These are phyloP conservation scores for Malacosoma neustria DNA, from an alignment of 2,888 invertebrate genomes.

Conservation along the genomic window DNA sequence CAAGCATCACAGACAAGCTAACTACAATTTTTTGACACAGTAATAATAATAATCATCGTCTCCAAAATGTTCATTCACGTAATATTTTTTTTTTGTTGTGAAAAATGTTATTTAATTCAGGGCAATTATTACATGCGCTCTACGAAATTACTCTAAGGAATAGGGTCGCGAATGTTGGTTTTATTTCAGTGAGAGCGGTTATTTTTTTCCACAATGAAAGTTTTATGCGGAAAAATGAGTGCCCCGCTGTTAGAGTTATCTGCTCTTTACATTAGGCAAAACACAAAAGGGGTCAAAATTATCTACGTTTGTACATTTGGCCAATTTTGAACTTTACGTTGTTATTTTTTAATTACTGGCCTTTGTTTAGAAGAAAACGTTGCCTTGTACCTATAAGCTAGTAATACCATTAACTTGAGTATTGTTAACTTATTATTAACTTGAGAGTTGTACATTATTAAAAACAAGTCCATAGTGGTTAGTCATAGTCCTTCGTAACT, in stretches of 20 bases:
- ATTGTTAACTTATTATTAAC: constrained; percentile 3
- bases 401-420: no score
- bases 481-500: no score
- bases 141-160: constrained; percentile 71
- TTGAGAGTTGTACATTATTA: no score
- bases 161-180: constrained; percentile 53
- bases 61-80: constrained; percentile 15
- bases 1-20: no score
- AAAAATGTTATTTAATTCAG: constrained; percentile 70
- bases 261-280: constrained; percentile 16
- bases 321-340: not conserved
- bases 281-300: constrained; percentile 22
- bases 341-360: not conserved
- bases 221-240: constrained; percentile 52
- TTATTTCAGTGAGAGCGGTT: constrained; percentile 45
- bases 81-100: constrained; percentile 63
- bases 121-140: constrained; percentile 71
- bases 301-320: constrained; percentile 1
- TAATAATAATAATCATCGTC: no score
- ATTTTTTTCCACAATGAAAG: constrained; percentile 53
- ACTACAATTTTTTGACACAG: no score
- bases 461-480: no score
- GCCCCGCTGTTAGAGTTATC: constrained; percentile 47
- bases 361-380: not conserved
- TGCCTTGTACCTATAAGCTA: not conserved